These are phyloP conservation scores for Aphelocoma coerulescens DNA, from an alignment of 2,113 vertebrate genomes.

Conservation along the genomic window DNA sequence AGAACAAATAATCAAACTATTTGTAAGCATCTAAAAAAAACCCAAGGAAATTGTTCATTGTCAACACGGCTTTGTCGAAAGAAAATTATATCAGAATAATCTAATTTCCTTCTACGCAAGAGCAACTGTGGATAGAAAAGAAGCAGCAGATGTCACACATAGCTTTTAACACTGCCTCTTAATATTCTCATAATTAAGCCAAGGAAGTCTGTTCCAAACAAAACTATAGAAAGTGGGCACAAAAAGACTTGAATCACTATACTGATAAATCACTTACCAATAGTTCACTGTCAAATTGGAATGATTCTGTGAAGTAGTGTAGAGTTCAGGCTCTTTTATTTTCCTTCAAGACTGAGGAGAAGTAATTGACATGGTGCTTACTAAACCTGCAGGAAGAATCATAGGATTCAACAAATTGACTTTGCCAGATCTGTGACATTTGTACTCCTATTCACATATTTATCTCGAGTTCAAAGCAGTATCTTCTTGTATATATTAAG, in stretches of 20 bases:
- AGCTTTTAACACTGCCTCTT: neutral
- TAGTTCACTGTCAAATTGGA: neutral
- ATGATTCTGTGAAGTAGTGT: neutral
- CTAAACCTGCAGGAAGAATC: neutral
- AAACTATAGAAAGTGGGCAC: neutral
- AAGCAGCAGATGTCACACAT: slow-evolving; percentile 3
- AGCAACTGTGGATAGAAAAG: neutral
- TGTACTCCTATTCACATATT: fast-evolving
- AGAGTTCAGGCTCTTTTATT: neutral
- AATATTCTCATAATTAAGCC: neutral
- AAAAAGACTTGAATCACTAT: neutral
- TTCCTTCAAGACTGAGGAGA: neutral
- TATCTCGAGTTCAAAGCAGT: neutral
- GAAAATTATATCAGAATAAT: slow-evolving; percentile 5
- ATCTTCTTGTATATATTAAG: neutral
- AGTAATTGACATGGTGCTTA: neutral
- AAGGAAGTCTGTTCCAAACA: neutral
- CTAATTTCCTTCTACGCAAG: neutral
- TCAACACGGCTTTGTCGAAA: neutral
- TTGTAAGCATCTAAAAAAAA: neutral
- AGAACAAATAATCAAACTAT: neutral
- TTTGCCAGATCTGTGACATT: neutral
- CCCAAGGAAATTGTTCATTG: neutral
- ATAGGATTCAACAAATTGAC: neutral
- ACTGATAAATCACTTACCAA: neutral